Evolutionary conservation across 2,797 vertebrate genomes (phyloP).

Genomic region (Myotis planiceps): DNA sequence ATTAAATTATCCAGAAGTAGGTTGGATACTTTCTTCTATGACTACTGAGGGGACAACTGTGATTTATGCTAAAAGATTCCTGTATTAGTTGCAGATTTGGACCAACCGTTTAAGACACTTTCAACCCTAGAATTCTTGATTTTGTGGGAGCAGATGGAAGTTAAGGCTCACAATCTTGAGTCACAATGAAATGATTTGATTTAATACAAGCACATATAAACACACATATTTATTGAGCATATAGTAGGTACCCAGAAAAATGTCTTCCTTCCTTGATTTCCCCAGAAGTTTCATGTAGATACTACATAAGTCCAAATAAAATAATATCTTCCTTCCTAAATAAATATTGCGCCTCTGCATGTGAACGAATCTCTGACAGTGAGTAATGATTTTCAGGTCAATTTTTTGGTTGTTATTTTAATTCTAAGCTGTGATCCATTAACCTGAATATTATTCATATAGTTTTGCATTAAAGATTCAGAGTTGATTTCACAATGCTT

Average conservation of each 20-base stretch:
- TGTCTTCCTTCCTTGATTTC: neutral
- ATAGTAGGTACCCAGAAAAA: neutral
- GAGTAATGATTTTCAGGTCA: neutral
- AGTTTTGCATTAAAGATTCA: neutral
- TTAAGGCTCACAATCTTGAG: neutral
- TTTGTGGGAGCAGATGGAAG: neutral
- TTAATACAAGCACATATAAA: neutral
- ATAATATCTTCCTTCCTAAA: neutral
- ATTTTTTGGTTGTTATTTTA: neutral
- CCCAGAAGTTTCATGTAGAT: neutral
- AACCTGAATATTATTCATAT: neutral
- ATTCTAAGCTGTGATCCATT: slow-evolving; percentile 15
- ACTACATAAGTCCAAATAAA: neutral
- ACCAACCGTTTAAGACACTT: neutral
- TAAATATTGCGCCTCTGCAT: neutral
- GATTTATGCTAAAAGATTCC: neutral
- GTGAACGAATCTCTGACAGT: neutral
- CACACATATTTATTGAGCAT: neutral
- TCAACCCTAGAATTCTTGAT: neutral
- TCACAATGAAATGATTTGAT: neutral
- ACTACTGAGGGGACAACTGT: neutral
- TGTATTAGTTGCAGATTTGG: neutral
- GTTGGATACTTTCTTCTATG: neutral
- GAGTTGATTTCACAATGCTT: slow-evolving; percentile 22
- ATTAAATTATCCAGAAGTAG: neutral